Percentiles rank a stretch among this genome's conserved stretches.
These are phyloP conservation scores for Pocillopora grandis DNA, from an alignment of 92 coral and sea anemone genomes.

Conservation along the genomic window DNA sequence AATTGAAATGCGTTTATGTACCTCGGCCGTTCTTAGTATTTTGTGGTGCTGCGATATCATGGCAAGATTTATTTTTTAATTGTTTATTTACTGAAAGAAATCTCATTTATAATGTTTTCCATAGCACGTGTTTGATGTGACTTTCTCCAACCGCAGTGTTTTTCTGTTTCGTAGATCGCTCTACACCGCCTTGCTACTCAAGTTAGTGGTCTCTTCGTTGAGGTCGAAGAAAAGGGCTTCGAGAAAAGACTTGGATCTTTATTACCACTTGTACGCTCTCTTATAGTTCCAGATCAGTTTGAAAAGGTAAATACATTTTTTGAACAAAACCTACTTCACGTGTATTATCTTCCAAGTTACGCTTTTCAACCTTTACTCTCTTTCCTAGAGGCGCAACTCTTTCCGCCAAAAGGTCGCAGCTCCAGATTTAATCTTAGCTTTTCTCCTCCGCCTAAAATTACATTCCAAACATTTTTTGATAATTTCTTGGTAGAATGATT, in stretches of 20 bases:
- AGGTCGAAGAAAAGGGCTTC: slow-evolving; percentile 79
- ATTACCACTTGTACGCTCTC: slow-evolving; percentile 61
- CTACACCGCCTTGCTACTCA: slow-evolving; percentile 88
- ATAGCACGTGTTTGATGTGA: not conserved
- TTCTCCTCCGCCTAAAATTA: too few relatives aligned
- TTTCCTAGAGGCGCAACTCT: too few relatives aligned
- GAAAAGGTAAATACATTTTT: slow-evolving; percentile 55
- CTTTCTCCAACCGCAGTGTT: not conserved
- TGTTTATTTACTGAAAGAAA: not conserved
- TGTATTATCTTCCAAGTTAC: not conserved
- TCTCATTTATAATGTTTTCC: not conserved
- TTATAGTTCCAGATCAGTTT: slow-evolving; percentile 68
- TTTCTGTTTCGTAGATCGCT: slow-evolving; percentile 45
- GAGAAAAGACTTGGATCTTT: slow-evolving; percentile 70
- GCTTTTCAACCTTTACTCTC: too few relatives aligned
- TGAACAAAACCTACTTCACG: not conserved
- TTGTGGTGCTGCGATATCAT: too few relatives aligned
- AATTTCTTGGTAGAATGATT: too few relatives aligned
- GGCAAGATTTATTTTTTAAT: too few relatives aligned
- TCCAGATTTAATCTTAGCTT: too few relatives aligned
- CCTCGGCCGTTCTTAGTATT: too few relatives aligned
- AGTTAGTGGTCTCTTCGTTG: slow-evolving; percentile 89
- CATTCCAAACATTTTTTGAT: not conserved
- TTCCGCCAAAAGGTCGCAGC: too few relatives aligned
- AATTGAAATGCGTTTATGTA: not conserved